These are phyloP conservation scores for Pantala flavescens DNA, from an alignment of 1,140 invertebrate species.

Conservation along the genomic window DNA sequence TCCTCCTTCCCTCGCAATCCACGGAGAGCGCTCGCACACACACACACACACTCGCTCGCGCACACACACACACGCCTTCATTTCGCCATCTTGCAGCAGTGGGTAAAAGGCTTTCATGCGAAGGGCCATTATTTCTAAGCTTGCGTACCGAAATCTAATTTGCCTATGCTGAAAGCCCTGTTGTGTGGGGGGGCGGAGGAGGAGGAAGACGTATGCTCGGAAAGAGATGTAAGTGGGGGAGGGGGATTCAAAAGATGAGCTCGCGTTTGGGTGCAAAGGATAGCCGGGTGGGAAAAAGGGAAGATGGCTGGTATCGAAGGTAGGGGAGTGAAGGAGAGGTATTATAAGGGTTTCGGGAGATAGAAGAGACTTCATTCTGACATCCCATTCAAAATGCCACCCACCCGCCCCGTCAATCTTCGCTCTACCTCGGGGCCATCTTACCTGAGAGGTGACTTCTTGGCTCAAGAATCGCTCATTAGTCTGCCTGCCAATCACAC, in stretches of 20 bases:
- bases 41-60: not conserved
- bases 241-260: conserved; percentile 4
- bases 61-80: not conserved
- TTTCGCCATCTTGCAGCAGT: conserved; percentile 13
- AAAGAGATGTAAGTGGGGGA: not conserved
- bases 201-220: conserved; percentile 7
- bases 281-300: not conserved
- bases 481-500: no score
- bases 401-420: not conserved
- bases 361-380: not conserved
- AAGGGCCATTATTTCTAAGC: conserved; percentile 29
- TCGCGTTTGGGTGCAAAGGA: not conserved
- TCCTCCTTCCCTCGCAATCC: no score
- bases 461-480: no score
- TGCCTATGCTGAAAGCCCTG: conserved; percentile 30
- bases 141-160: conserved; percentile 29
- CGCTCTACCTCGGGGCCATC: not conserved
- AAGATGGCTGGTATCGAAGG: not conserved
- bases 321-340: not conserved
- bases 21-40: not conserved
- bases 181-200: conserved; percentile 20
- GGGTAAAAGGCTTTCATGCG: conserved; percentile 30
- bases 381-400: not conserved
- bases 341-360: not conserved
- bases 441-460: no score